A percentile compares a stretch with the other conserved stretches of the same genome.
Conservation (phyloP, 2,888 invertebrate species). For the Metopia argyrocephala region DNA sequence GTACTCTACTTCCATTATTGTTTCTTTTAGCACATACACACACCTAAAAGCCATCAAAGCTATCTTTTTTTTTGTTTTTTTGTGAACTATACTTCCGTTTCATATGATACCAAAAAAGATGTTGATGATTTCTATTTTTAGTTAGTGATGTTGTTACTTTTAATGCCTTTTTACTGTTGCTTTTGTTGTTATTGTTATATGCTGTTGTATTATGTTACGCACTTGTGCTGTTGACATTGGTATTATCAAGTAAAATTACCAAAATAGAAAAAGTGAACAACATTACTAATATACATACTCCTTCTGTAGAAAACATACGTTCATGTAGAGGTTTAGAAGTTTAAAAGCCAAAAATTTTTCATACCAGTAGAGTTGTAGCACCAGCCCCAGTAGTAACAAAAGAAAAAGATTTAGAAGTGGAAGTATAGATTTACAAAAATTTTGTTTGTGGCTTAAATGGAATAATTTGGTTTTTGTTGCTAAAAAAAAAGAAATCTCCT, state of each 20-base stretch:
- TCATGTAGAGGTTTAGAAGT: too few species aligned
- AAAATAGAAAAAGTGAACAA: constrained; percentile 10
- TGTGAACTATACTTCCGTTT: constrained; percentile 53
- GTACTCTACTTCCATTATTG: constrained; percentile 32
- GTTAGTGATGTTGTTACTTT: constrained; percentile 27
- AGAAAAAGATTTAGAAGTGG: neutral
- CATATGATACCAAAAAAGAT: constrained; percentile 42
- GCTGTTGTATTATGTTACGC: too few species aligned
- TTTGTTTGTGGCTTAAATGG: neutral
- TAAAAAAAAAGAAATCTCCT: constrained; percentile 2
- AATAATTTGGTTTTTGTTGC: neutral
- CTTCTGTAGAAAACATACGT: neutral
- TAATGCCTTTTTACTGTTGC: constrained; percentile 47
- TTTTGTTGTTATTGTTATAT: constrained; percentile 18
- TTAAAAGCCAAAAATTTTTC: too few species aligned
- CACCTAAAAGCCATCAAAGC: too few species aligned
- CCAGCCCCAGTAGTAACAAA: neutral
- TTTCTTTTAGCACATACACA: too few species aligned
- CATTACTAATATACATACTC: neutral
- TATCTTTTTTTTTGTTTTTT: too few species aligned
- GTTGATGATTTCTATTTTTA: constrained; percentile 2
- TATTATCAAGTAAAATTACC: constrained; percentile 51
- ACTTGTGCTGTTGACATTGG: constrained; percentile 48
- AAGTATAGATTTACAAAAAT: neutral
- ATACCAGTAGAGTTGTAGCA: neutral